Percentiles rank a stretch among this genome's conserved stretches.
Evolutionary conservation across 2,113 vertebrate genomes (phyloP).

Genomic region (Calidris pugnax): DNA sequence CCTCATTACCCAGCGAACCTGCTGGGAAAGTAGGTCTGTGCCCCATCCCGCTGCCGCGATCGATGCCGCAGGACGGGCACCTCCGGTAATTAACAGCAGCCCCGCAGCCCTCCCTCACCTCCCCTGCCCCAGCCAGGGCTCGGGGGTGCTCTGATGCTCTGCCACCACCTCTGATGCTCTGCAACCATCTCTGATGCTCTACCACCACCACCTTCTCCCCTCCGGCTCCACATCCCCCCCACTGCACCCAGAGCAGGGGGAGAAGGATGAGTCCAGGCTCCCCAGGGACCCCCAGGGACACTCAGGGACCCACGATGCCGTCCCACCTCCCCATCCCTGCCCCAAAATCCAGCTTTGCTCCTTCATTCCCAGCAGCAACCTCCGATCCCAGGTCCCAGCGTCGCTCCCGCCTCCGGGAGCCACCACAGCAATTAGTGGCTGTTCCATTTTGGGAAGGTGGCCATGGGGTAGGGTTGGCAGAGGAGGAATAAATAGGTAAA

Average conservation of each 20-base stretch:
- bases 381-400: accelerated
- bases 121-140: neutral
- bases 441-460: neutral
- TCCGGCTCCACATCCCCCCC: neutral
- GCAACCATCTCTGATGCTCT: neutral
- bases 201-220: neutral
- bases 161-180: accelerated
- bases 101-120: neutral
- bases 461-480: neutral
- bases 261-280: neutral
- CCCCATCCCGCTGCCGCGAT: neutral
- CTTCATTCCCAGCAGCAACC: neutral
- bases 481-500: neutral
- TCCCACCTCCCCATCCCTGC: neutral
- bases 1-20: neutral
- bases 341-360: neutral
- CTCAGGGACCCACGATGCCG: accelerated
- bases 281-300: neutral
- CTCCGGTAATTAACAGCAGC: neutral
- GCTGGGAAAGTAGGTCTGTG: neutral
- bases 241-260: neutral
- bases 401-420: neutral
- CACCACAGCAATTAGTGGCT: neutral
- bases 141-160: accelerated
- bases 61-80: neutral